A percentile compares a stretch with the other conserved stretches of the same genome.
Evolutionary conservation across 1,140 invertebrate genomes (phyloP).

Genomic region (Leptinotarsa undecemlineata): DNA sequence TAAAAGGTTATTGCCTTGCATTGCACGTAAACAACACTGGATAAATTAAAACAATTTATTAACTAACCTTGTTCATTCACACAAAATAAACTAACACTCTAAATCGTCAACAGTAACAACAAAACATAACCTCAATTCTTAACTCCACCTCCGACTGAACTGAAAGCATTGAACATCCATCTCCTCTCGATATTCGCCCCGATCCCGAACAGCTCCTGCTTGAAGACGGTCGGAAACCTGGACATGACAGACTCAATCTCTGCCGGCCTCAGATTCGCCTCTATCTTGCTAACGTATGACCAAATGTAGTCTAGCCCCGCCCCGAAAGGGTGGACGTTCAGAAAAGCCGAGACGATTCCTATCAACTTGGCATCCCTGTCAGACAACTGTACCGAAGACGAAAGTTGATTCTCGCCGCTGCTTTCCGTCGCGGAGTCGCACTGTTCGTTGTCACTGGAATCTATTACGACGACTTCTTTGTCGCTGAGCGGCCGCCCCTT

Average conservation of each 20-base stretch:
- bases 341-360: slow-evolving; percentile 79
- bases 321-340: slow-evolving; percentile 86
- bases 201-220: slow-evolving; percentile 73
- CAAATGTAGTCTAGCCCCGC: slow-evolving; percentile 83
- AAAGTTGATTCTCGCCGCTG: neutral
- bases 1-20: no score
- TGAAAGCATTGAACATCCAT: slow-evolving; percentile 76
- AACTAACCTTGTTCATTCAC: neutral
- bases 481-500: slow-evolving; percentile 32
- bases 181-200: slow-evolving; percentile 77
- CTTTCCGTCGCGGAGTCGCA: slow-evolving; percentile 39
- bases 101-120: neutral
- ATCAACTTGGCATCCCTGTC: slow-evolving; percentile 68
- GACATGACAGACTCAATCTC: slow-evolving; percentile 77
- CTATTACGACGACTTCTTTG: slow-evolving; percentile 51
- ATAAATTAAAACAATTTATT: slow-evolving; percentile 2
- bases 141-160: slow-evolving; percentile 18
- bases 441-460: slow-evolving; percentile 49
- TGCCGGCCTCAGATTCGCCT: slow-evolving; percentile 66
- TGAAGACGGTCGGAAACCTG: slow-evolving; percentile 76
- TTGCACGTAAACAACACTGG: no score
- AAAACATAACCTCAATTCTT: slow-evolving; percentile 13
- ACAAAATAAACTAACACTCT: no score
- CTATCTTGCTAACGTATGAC: slow-evolving; percentile 80
- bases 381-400: slow-evolving; percentile 21